Percentiles rank a stretch among this genome's conserved stretches.
Conservation (phyloP, 1,140 invertebrate species). For the Pseudomyrmex pallidus region DNA sequence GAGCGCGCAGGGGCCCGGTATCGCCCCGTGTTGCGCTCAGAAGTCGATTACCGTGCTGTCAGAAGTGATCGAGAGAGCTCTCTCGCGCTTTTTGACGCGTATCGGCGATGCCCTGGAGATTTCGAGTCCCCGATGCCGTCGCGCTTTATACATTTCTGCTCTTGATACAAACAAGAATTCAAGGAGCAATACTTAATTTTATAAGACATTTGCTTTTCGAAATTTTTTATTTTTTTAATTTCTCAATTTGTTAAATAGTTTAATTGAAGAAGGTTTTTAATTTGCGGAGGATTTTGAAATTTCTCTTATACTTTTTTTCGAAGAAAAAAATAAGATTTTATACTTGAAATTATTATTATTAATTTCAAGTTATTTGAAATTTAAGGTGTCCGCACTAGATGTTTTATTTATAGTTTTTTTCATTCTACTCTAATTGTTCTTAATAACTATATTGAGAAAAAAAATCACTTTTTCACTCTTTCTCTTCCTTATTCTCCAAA, state of each 20-base stretch:
- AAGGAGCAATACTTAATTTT: not conserved
- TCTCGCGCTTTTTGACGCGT: conserved; percentile 47
- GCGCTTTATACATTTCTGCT: not conserved
- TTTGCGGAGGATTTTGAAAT: not conserved
- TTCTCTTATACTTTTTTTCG: not conserved
- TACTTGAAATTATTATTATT: not conserved
- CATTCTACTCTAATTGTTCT: not conserved
- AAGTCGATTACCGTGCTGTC: conserved; percentile 63
- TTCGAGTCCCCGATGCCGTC: conserved; percentile 21
- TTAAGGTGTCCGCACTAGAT: not conserved
- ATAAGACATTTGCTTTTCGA: no score
- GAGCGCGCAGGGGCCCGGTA: conserved; percentile 14
- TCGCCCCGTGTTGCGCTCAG: conserved; percentile 49
- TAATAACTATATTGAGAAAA: not conserved
- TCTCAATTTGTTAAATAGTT: no score
- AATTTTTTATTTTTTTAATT: no score
- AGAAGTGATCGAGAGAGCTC: conserved; percentile 55
- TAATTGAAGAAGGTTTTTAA: no score
- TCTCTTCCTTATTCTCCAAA: not conserved
- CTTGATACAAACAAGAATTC: not conserved
- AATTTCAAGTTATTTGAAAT: not conserved
- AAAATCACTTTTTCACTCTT: not conserved
- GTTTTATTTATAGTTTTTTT: not conserved
- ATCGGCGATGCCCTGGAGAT: conserved; percentile 46
- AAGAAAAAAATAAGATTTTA: not conserved